Base-by-base conservation (phyloP, 2,888 invertebrate species). In the Tachina fera region DNA sequence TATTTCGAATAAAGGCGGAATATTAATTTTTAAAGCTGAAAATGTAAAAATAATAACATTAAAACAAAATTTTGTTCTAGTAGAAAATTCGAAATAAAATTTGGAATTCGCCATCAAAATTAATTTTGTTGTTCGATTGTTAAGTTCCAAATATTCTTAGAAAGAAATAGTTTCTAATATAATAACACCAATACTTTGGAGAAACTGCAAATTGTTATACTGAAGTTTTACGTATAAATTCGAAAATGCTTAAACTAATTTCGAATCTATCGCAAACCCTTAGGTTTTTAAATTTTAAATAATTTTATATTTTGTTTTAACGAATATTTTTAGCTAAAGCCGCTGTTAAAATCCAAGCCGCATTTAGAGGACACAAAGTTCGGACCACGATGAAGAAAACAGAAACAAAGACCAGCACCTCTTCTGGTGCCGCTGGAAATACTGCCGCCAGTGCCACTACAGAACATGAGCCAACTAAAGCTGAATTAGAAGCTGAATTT, bases 271-370 rank as follows among this genome's bases (percentile, higher is more conserved):
- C 13, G 39, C 53, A 60, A 68, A n/a, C 51, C 13, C 5, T 31
- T 31, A 31, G 2, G 2, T 31, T 31, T 61, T 49, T n/a, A 56
- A 56, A 13, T 22, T 47, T 51, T 31, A 11, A 3, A 39, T 4
- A 45, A 51, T 65, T 68, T 43, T 19, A 43, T 70, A 43, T 74
- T 47, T 43, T 68, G 49, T 68, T 86, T 87, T 88, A 87, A 87
- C 87, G 31, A 31, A 31, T 88, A 87, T 86, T 90, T 90, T 53
- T 88, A 93, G 93, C 90, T 85, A 93, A 93, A 90, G 97, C 97
- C 88, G 97, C 97, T 87, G 96, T 96, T 71, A 97, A 96, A 94
- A 97, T 97, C 93, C 97, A 98, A 92, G 97, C 97, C 90, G 97
- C 95, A 89, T 97, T 97, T 93, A 95, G 97, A 89, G 97, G 97